Evolutionary conservation across 37 sponge, comb jelly and placozoan genomes (phyloP).

Genomic region (Ephydatia muelleri): DNA sequence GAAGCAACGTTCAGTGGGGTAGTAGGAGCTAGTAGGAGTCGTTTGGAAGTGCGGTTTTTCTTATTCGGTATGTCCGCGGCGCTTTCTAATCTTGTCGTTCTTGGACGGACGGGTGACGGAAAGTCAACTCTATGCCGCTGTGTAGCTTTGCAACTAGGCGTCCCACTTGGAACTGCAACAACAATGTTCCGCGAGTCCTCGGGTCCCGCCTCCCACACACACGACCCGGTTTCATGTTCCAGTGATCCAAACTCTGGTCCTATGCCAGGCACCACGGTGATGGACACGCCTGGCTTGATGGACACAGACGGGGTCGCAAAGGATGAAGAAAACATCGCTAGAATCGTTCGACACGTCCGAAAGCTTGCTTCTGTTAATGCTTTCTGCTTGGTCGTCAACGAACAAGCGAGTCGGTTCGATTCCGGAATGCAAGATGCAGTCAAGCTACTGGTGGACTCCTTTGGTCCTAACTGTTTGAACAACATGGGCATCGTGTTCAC

Average conservation of each 20-base stretch:
- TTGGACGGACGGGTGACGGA: not conserved
- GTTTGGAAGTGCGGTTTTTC: too few relatives aligned
- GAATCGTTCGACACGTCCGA: not conserved
- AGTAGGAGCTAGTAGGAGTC: too few relatives aligned
- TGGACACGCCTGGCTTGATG: not conserved
- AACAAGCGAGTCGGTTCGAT: not conserved
- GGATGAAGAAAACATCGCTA: not conserved
- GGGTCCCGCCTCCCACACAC: not conserved
- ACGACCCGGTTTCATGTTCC: not conserved
- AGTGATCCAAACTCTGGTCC: not conserved
- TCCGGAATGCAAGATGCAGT: not conserved
- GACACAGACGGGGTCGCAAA: not conserved
- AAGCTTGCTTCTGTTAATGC: not conserved
- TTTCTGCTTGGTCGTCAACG: not conserved
- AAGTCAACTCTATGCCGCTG: not conserved
- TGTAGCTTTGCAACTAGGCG: not conserved
- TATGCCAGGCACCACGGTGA: not conserved
- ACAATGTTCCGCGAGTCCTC: not conserved
- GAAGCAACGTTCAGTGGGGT: too few relatives aligned
- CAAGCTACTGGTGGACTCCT: not conserved
- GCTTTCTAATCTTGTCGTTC: not conserved
- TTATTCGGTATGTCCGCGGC: too few relatives aligned
- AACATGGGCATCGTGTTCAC: not conserved
- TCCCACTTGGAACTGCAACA: not conserved
- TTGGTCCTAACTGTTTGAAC: not conserved